A percentile compares a stretch with the other conserved stretches of the same genome.
Conservation (phyloP, 2,113 vertebrate genomes). For the Seriola quinqueradiata region DNA sequence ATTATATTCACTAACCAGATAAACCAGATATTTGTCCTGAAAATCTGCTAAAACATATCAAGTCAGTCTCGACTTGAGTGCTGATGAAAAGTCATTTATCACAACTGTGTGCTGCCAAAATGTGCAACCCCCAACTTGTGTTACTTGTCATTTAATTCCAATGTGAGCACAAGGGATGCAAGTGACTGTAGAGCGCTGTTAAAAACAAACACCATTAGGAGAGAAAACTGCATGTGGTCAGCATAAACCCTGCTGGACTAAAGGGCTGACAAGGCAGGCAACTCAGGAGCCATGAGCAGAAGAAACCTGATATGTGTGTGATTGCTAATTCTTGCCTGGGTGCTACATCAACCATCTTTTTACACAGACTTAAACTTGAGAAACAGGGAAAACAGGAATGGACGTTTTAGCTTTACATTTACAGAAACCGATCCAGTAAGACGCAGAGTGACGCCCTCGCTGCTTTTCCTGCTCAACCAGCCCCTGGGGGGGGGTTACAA, state of each 20-base stretch:
- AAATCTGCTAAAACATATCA: not conserved
- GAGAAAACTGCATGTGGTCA: slow-evolving; percentile 59
- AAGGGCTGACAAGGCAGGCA: slow-evolving; percentile 67
- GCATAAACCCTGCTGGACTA: slow-evolving; percentile 53
- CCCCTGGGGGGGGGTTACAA: slow-evolving; percentile 6
- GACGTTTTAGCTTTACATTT: not conserved
- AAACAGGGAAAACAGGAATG: not conserved
- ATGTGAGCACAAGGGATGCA: slow-evolving; percentile 18
- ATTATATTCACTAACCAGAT: not conserved
- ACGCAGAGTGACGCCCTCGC: not conserved
- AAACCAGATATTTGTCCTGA: not conserved
- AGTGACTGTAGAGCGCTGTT: slow-evolving; percentile 36
- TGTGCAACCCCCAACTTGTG: slow-evolving; percentile 3
- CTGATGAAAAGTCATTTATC: slow-evolving; percentile 29
- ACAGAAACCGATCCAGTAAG: not conserved
- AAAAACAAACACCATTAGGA: slow-evolving; percentile 61
- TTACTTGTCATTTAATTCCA: slow-evolving; percentile 53
- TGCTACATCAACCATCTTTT: slow-evolving; percentile 13
- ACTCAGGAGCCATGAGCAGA: slow-evolving; percentile 33
- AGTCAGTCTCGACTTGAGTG: slow-evolving; percentile 15
- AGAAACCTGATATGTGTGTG: slow-evolving; percentile 51
- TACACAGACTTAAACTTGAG: slow-evolving; percentile 3
- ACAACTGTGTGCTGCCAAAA: slow-evolving; percentile 11
- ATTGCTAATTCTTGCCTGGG: slow-evolving; percentile 14
- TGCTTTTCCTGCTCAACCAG: slow-evolving; percentile 2